Percentiles rank a stretch among this genome's conserved stretches.
These are phyloP conservation scores for Neosilurus hyrtlii DNA, from an alignment of 2,797 vertebrate species.

Conservation along the genomic window DNA sequence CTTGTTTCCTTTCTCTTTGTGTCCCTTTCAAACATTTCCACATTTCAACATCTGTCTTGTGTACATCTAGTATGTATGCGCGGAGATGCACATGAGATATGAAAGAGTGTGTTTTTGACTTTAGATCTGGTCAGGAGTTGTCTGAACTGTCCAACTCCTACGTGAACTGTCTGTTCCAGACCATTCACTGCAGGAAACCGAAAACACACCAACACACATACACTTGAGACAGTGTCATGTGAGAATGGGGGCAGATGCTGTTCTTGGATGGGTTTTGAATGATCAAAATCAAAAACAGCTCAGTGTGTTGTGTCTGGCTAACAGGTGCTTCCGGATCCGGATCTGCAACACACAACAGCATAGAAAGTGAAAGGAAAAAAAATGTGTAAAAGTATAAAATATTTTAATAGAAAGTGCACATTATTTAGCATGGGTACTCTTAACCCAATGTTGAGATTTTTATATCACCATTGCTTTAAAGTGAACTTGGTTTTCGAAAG, in stretches of 20 bases:
- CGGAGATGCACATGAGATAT: background rate
- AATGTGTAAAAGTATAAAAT: background rate
- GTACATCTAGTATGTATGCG: background rate
- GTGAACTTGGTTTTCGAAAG: background rate
- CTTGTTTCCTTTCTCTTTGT: background rate
- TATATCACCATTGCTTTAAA: background rate
- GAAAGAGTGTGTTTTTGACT: slow-evolving; percentile 22
- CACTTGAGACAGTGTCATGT: background rate
- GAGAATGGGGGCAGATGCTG: slow-evolving; percentile 3
- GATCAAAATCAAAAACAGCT: background rate
- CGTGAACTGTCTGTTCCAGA: slow-evolving; percentile 28
- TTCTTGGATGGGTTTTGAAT: slow-evolving; percentile 8
- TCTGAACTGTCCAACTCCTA: background rate
- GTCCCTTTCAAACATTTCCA: background rate
- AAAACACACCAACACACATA: background rate
- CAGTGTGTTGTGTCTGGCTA: background rate
- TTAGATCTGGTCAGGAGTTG: slow-evolving; percentile 7
- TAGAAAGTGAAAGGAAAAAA: background rate
- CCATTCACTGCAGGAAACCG: background rate
- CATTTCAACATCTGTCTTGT: background rate
- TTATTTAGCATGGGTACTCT: background rate
- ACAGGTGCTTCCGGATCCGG: background rate
- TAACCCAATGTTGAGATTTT: background rate
- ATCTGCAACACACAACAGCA: background rate
- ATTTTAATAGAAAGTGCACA: background rate